These are phyloP conservation scores for Himalopsyche anomala DNA, from an alignment of 2,888 invertebrate species.

Conservation along the genomic window DNA sequence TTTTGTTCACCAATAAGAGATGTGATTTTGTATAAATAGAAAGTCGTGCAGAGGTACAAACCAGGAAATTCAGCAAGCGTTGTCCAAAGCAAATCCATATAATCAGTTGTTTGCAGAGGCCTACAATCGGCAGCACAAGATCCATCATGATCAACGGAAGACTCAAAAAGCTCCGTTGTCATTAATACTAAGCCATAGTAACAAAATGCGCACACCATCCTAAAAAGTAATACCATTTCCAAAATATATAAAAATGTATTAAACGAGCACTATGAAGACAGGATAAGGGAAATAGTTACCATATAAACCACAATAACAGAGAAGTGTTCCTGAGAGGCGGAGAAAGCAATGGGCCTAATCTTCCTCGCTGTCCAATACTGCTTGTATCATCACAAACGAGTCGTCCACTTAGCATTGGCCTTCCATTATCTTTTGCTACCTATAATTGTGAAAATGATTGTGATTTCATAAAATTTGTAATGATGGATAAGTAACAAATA, in stretches of 20 bases:
- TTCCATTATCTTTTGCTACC: conserved; percentile 92
- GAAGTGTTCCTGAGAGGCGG: conserved; percentile 91
- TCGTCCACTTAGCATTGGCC: conserved; percentile 90
- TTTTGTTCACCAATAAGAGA: not conserved
- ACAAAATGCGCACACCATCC: conserved; percentile 95
- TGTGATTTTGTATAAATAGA: not conserved
- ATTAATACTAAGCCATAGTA: conserved; percentile 96
- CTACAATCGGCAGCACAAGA: conserved; percentile 82
- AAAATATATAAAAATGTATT: no score
- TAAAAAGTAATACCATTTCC: conserved; percentile 68
- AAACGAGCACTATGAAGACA: no score
- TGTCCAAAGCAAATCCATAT: conserved; percentile 95
- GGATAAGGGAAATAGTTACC: conserved; percentile 76
- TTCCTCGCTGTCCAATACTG: conserved; percentile 80
- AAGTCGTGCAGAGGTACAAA: conserved; percentile 67
- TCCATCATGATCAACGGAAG: conserved; percentile 72
- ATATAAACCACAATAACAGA: conserved; percentile 93
- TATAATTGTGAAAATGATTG: conserved; percentile 67
- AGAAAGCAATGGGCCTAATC: conserved; percentile 84
- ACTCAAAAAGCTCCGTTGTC: conserved; percentile 94
- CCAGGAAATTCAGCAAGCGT: conserved; percentile 96
- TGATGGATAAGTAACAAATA: no score
- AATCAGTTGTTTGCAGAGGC: conserved; percentile 89
- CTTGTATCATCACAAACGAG: conserved; percentile 87
- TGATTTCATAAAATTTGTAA: not conserved